phyloP scores from a whole-genome alignment of 2,797 vertebrate genomes.

The Delichon dasypus region DNA sequence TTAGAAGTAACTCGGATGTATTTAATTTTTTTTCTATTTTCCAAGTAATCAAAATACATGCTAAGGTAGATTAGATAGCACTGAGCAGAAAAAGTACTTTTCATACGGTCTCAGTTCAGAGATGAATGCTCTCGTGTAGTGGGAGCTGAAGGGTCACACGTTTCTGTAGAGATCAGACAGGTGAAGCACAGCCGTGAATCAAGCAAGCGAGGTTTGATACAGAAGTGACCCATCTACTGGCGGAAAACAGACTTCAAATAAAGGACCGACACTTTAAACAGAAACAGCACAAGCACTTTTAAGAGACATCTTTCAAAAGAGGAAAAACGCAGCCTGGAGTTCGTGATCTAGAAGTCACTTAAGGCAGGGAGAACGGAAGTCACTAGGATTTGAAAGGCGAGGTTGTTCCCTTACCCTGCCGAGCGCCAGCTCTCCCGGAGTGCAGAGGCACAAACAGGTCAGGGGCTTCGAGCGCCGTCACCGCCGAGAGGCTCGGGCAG shows the following conservation, averaged over 20 bases:
- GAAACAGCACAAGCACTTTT: neutral
- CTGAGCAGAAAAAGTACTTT: neutral
- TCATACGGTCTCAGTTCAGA: neutral
- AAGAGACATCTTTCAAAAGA: neutral
- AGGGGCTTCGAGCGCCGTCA: neutral
- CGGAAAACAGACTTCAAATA: neutral
- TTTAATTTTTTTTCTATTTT: neutral
- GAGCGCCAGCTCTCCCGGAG: neutral
- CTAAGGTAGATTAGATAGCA: neutral
- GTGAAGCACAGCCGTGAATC: neutral
- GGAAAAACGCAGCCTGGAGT: neutral
- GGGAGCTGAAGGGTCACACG: neutral
- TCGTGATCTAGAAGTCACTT: neutral
- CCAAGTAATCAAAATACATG: neutral
- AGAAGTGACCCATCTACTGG: neutral
- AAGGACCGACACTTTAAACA: neutral
- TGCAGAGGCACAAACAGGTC: accelerated
- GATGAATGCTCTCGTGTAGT: neutral
- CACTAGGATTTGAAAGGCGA: neutral
- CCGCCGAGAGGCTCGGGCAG: neutral
- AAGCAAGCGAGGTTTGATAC: neutral
- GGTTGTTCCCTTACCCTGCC: neutral
- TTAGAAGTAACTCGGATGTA: neutral
- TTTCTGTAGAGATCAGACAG: neutral
- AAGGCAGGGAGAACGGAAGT: neutral